A percentile compares a stretch with the other conserved stretches of the same genome.
Conservation (phyloP, 2,113 vertebrate species). For the Scomber scombrus region DNA sequence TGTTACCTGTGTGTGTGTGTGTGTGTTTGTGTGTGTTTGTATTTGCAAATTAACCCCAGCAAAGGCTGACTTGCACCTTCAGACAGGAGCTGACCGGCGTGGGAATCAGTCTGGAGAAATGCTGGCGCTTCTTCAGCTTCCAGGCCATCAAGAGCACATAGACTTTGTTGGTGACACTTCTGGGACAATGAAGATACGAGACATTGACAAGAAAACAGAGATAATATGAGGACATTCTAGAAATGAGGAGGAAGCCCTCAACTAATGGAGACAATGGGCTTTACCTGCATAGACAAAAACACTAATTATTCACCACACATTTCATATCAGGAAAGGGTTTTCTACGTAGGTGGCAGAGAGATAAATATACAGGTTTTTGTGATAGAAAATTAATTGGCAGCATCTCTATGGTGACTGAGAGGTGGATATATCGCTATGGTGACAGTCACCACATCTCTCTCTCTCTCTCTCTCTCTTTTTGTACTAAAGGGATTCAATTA, state of each 20-base stretch:
- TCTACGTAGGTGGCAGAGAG: slow-evolving; percentile 22
- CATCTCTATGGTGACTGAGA: slow-evolving; percentile 29
- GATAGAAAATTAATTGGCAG: slow-evolving; percentile 39
- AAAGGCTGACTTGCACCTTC: slow-evolving; percentile 94
- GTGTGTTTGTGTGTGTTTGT: not conserved
- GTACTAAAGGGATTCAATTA: slow-evolving; percentile 13
- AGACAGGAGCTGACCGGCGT: slow-evolving; percentile 94
- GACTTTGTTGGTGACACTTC: slow-evolving; percentile 43
- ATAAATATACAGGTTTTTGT: slow-evolving; percentile 37
- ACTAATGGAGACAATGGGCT: not conserved
- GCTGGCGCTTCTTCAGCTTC: slow-evolving; percentile 97
- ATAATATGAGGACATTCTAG: not conserved
- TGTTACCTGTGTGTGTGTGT: not conserved
- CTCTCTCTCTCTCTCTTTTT: slow-evolving; percentile 7
- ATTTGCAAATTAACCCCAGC: slow-evolving; percentile 87
- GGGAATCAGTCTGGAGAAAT: slow-evolving; percentile 96
- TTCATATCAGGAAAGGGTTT: slow-evolving; percentile 31
- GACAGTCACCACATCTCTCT: slow-evolving; percentile 30
- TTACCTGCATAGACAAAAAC: slow-evolving; percentile 8
- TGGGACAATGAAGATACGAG: not conserved
- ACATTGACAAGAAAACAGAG: slow-evolving; percentile 1
- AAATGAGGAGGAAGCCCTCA: slow-evolving; percentile 21
- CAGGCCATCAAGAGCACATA: slow-evolving; percentile 93
- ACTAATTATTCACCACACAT: slow-evolving; percentile 26
- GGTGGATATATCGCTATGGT: slow-evolving; percentile 30